Conservation (phyloP, 2,113 vertebrate species). For the Climacteris rufus region DNA sequence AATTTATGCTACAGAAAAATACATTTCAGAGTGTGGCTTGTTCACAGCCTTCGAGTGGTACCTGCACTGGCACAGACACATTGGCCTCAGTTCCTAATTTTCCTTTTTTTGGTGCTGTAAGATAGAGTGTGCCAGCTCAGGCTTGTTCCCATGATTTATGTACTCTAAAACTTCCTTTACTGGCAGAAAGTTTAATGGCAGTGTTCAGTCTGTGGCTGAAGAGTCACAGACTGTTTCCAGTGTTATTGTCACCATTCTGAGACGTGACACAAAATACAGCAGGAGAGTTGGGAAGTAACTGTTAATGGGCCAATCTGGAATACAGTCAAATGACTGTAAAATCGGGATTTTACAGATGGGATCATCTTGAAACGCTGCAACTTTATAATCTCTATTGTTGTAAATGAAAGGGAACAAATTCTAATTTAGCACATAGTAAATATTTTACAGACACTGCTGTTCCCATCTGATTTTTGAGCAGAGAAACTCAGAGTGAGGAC, state of each 20-base stretch:
- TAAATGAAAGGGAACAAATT: neutral
- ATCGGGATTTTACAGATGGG: neutral
- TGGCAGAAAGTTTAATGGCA: neutral
- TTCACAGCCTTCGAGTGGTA: rapidly evolving
- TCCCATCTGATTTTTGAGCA: neutral
- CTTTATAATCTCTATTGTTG: neutral
- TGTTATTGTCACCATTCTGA: neutral
- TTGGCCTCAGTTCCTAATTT: neutral
- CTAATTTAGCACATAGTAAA: neutral
- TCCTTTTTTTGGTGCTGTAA: neutral
- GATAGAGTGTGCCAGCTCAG: neutral
- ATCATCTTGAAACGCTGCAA: neutral
- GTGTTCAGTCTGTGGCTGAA: neutral
- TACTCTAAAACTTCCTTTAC: neutral
- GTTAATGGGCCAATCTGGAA: neutral
- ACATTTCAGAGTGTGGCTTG: rapidly evolving
- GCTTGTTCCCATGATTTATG: neutral
- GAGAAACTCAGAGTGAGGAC: neutral
- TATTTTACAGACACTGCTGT: neutral
- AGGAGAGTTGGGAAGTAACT: neutral
- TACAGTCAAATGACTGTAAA: neutral
- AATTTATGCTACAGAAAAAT: neutral
- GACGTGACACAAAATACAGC: neutral
- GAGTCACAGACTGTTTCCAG: neutral
- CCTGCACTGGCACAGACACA: rapidly evolving